Conservation (phyloP, 2,888 invertebrate genomes). For the Pseudococcus longispinus region DNA sequence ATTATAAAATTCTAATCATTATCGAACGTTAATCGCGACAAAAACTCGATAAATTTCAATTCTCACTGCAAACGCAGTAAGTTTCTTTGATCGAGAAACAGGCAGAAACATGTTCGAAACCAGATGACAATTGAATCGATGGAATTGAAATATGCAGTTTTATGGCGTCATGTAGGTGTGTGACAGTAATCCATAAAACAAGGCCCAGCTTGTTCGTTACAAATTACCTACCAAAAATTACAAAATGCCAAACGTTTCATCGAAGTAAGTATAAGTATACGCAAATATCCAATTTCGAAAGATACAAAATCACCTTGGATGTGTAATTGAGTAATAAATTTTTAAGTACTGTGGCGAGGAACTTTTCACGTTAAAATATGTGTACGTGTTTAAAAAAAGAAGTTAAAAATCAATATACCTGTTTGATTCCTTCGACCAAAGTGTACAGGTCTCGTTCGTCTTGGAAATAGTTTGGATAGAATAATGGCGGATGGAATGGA, state of each 20-base stretch:
- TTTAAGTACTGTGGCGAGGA: neutral
- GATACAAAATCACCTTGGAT: neutral
- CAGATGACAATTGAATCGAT: neutral
- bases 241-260: neutral
- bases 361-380: neutral
- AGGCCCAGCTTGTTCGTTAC: neutral
- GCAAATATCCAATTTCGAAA: neutral
- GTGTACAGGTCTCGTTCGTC: slow-evolving; percentile 65
- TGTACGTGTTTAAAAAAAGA: neutral
- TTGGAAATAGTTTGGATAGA: slow-evolving; percentile 81
- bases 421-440: slow-evolving; percentile 67
- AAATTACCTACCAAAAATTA: neutral
- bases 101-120: too few relatives aligned
- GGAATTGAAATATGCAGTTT: neutral
- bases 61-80: too few relatives aligned
- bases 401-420: slow-evolving; percentile 60
- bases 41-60: too few relatives aligned
- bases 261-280: neutral
- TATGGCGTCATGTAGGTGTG: neutral
- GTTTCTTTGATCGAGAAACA: too few relatives aligned
- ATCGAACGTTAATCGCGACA: too few relatives aligned
- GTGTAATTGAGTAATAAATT: neutral
- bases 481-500: slow-evolving; percentile 69
- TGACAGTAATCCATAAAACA: neutral
- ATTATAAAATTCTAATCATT: too few relatives aligned